Base-by-base conservation (phyloP, 2,888 invertebrate species). In the Drosophila pseudotalamancana region DNA sequence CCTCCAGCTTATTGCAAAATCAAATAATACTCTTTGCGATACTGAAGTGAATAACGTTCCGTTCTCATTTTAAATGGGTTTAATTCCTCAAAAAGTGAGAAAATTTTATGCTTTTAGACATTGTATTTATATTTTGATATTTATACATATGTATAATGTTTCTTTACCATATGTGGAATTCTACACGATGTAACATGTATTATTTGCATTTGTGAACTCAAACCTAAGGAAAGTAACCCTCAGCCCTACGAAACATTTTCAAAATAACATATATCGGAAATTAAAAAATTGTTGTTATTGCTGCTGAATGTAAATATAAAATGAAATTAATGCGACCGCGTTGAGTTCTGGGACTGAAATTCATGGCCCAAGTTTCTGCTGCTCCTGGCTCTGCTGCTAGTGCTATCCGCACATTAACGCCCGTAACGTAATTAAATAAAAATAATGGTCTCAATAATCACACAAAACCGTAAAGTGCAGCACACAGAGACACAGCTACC, bases 401-500 rank as follows among this genome's bases (percentile, higher is more conserved):
- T 73, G 71, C 76, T 72, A 57, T 82, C 75, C 63, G 68, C 80
- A 76, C 86, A 83, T 85, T 84, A 84, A 87, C 79, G 85, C 77
- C 81, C 84, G 84, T 84, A 84, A 84, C 84, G 84, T 87, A 87
- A 85, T 85, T 87, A 85, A 84, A 85, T 82, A 85, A 87, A 85
- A 85, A 85, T 85, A 85, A 85, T 85, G 84, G 83, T 82, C 77
- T 83, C 87, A 85, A 85, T 85, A 85, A 85, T 85, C 75, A 79
- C 71, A 68, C 75, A 69, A 61, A 65, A 74, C 68, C 86, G 79
- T 85, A 75, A 86, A 79, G 64, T 72, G 62, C 69, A 64, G 63
- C 60, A 61, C 43, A 50, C 42, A 42, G 21, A 25, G 29, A 45
- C 48, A 5, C 6, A 43, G 43, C 69, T 49, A 29, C 32, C 40